phyloP scores from a whole-genome alignment of 1,140 invertebrate species.

The Thaumatotibia leucotreta region DNA sequence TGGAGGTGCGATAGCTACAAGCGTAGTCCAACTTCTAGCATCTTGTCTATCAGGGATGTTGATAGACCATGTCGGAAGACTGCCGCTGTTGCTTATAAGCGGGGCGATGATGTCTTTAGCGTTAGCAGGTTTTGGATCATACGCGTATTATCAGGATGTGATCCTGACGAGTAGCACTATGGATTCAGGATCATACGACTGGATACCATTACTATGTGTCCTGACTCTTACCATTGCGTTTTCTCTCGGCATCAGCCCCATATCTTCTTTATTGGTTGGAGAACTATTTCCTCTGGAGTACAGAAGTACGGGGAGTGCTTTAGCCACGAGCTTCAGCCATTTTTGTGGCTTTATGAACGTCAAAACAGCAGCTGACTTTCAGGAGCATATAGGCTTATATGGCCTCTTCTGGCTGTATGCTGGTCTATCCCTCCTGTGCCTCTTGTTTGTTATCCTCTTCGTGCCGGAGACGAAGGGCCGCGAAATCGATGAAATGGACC shows the following conservation, averaged over 20 bases:
- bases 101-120: constrained; percentile 89
- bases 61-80: constrained; percentile 86
- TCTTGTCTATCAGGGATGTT: constrained; percentile 87
- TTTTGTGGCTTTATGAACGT: constrained; percentile 92
- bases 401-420: constrained; percentile 94
- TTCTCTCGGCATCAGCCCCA: constrained; percentile 92
- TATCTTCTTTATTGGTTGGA: constrained; percentile 91
- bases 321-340: constrained; percentile 92
- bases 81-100: constrained; percentile 87
- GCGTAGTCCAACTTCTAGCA: constrained; percentile 86
- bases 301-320: constrained; percentile 87
- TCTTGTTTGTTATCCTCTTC: constrained; percentile 89
- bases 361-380: constrained; percentile 91
- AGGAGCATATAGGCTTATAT: constrained; percentile 85
- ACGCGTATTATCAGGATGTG: constrained; percentile 83
- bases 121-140: constrained; percentile 87
- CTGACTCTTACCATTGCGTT: constrained; percentile 90
- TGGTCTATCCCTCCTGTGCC: constrained; percentile 87
- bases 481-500: constrained; percentile 91
- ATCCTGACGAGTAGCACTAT: constrained; percentile 63
- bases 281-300: constrained; percentile 92
- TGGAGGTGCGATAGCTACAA: constrained; percentile 87
- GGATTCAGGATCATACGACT: constrained; percentile 80
- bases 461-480: constrained; percentile 94
- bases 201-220: constrained; percentile 89